Conservation (phyloP, 2,113 vertebrate genomes). For the Apodemus sylvaticus region DNA sequence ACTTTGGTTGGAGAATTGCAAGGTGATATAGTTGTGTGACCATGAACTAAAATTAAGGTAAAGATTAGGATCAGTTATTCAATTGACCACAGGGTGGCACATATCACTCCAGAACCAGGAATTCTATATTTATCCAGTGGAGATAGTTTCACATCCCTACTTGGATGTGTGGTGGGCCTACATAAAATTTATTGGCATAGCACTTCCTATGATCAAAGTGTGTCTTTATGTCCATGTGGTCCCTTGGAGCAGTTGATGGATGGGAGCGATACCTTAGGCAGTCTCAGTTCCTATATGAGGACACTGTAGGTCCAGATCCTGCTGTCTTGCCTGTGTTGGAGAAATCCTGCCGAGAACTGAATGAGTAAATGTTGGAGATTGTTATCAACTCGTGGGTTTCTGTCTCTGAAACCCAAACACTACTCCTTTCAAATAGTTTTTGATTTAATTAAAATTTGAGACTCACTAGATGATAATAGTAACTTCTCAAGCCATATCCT, state of each 20-base stretch:
- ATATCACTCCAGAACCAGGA: no score
- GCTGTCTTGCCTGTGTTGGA: neutral
- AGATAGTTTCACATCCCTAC: neutral
- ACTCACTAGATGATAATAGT: neutral
- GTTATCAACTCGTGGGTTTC: neutral
- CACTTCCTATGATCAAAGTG: neutral
- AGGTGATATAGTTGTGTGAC: neutral
- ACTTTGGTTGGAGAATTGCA: neutral
- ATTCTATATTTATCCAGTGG: neutral
- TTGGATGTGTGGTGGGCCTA: no score
- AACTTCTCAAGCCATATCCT: neutral
- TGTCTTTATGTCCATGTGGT: neutral
- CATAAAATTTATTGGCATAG: neutral
- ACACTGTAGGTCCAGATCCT: neutral
- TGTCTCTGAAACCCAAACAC: neutral
- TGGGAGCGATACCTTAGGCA: neutral
- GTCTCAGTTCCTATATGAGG: neutral
- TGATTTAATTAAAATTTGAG: neutral
- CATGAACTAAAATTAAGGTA: neutral
- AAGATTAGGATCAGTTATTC: neutral
- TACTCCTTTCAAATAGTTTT: neutral
- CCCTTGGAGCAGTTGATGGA: neutral
- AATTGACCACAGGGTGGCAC: neutral
- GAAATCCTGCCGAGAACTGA: neutral
- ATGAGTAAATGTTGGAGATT: neutral